Conservation (phyloP, 2,888 invertebrate species). For the Rhabditophanes sp. region DNA sequence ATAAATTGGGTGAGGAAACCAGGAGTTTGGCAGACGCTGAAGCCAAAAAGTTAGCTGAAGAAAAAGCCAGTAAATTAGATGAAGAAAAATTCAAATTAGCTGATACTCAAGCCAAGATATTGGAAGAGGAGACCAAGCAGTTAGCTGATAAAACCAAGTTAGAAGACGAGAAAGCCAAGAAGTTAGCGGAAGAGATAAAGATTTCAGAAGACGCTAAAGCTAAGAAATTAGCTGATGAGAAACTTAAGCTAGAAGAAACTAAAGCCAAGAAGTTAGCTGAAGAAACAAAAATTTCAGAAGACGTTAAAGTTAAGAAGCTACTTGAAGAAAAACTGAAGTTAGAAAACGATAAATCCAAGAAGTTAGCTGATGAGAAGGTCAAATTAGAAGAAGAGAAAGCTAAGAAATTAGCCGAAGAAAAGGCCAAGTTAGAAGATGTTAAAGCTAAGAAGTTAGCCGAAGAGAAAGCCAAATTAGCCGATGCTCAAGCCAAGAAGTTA, state of each 20-base stretch:
- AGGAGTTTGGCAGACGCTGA: slow-evolving; percentile 4
- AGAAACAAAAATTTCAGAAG: slow-evolving; percentile 4
- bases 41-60: slow-evolving; percentile 7
- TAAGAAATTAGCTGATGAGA: slow-evolving; percentile 8
- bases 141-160: slow-evolving; percentile 3
- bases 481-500: not conserved
- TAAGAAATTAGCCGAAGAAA: slow-evolving; percentile 3
- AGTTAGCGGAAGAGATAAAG: slow-evolving; percentile 5
- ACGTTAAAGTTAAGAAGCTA: slow-evolving; percentile 5
- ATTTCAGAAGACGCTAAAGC: slow-evolving; percentile 6
- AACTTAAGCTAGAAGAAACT: slow-evolving; percentile 1
- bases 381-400: slow-evolving; percentile 1
- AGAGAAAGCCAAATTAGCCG: slow-evolving; percentile 1
- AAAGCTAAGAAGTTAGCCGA: not conserved
- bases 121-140: slow-evolving; percentile 4
- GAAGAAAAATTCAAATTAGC: slow-evolving; percentile 2
- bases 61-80: not conserved
- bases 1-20: not conserved
- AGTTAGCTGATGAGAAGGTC: slow-evolving; percentile 5
- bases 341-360: slow-evolving; percentile 3
- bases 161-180: slow-evolving; percentile 4
- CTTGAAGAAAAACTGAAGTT: slow-evolving; percentile 4
- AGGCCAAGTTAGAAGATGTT: not conserved
- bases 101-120: slow-evolving; percentile 6
- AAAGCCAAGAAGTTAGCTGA: slow-evolving; percentile 9